These are phyloP conservation scores for Apostichopus californicus DNA, from an alignment of 35 echinoderm and acorn worm species.

Conservation along the genomic window DNA sequence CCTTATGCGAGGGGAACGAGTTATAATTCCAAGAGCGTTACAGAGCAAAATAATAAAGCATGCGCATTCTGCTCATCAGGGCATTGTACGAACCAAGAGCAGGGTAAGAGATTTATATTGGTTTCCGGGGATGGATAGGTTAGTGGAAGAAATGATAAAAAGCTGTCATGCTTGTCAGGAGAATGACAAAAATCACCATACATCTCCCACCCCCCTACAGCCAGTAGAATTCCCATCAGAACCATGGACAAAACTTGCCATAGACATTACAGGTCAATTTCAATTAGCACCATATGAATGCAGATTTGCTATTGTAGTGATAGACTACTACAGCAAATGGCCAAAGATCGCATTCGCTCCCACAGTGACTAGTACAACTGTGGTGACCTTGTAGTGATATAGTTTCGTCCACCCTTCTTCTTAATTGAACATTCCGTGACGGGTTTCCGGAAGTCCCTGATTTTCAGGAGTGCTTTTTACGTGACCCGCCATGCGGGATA, in stretches of 20 bases:
- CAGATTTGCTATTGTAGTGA: slow-evolving; percentile 66
- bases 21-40: slow-evolving; percentile 43
- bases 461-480: too few species aligned
- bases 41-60: slow-evolving; percentile 36
- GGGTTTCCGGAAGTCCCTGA: too few species aligned
- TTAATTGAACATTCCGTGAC: too few species aligned
- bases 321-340: too few species aligned
- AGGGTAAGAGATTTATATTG: slow-evolving; percentile 63
- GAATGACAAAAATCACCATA: slow-evolving; percentile 49
- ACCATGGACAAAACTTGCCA: slow-evolving; percentile 62
- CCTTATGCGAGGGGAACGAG: slow-evolving; percentile 51
- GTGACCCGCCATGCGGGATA: too few species aligned
- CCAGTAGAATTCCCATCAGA: slow-evolving; percentile 53
- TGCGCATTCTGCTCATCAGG: slow-evolving; percentile 72
- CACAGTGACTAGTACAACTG: slow-evolving; percentile 47
- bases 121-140: slow-evolving; percentile 67
- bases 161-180: slow-evolving; percentile 54
- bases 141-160: slow-evolving; percentile 52
- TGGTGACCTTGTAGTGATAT: slow-evolving; percentile 4
- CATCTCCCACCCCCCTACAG: slow-evolving; percentile 58
- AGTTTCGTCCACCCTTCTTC: too few species aligned
- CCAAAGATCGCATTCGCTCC: too few species aligned
- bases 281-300: slow-evolving; percentile 53
- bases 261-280: slow-evolving; percentile 71
- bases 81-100: slow-evolving; percentile 68